Evolutionary conservation across 2,113 vertebrate species (phyloP).

Genomic region (Plectropomus leopardus): DNA sequence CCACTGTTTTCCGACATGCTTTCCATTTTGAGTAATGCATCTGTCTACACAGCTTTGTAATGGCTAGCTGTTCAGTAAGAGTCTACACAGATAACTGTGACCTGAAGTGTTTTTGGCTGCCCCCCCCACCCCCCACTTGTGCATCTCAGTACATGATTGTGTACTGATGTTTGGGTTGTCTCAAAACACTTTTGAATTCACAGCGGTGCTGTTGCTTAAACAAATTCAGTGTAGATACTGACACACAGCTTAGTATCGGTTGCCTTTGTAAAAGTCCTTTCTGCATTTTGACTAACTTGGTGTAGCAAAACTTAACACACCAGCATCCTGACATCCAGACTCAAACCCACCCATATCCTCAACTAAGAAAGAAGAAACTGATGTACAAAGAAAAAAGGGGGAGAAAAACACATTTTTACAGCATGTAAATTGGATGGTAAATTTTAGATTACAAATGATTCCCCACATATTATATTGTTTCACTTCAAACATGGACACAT

Average conservation of each 20-base stretch:
- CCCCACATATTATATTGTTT: too few species aligned
- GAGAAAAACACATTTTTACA: too few species aligned
- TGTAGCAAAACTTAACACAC: neutral
- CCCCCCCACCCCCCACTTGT: too few species aligned
- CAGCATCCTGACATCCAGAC: neutral
- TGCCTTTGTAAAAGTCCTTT: neutral
- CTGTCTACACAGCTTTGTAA: neutral
- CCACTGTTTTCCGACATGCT: neutral
- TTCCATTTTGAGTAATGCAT: neutral
- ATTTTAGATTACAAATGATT: too few species aligned
- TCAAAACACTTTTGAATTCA: neutral
- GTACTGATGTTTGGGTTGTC: neutral
- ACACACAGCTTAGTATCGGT: neutral
- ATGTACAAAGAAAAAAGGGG: too few species aligned
- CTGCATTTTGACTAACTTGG: neutral
- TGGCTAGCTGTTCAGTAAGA: neutral
- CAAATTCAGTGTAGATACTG: neutral
- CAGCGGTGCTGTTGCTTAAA: neutral
- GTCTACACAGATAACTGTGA: neutral
- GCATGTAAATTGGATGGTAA: too few species aligned
- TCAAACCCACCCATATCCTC: neutral
- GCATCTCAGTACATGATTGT: neutral
- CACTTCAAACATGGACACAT: too few species aligned
- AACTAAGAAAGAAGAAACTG: too few species aligned
- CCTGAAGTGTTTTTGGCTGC: neutral